Base-by-base conservation (phyloP, 2,113 vertebrate species). In the Etia nguti region DNA sequence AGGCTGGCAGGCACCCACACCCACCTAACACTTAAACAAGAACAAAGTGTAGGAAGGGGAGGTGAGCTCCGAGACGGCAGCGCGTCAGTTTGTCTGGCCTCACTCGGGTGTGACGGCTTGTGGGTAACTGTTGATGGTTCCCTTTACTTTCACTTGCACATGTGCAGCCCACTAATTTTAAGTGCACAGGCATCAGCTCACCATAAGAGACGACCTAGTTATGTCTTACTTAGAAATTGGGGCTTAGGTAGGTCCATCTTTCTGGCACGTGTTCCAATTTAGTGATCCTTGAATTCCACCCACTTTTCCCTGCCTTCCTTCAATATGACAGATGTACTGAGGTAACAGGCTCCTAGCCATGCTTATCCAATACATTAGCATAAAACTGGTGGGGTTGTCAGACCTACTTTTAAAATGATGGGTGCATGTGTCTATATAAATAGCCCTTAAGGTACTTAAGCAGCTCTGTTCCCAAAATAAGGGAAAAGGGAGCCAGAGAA, bases 341-440 rank as follows among this genome's bases (percentile, higher is more conserved):
- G 60, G 59, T 60, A 89, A 83, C 80, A 41, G 57, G 48, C 75
- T 85, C 52, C 83, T 22, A 41, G 81, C 38, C 59, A 54, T 8
- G 70, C 81, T 82, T 56, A 83, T 68, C 80, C 34, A 59, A 62
- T 4, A 80, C 16, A 93, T 93, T 92, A 90, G 88, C 90, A 94
- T 92, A 92, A 86, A 79, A 77, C 43, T 43, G 65, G n/a, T 56
- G 43, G 16, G 8, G 48, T 20, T 22, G 91, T 82, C 77, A 93
- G 93, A 83, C 93, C 94, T 82, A 92, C 79, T 89, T 95, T 86
- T 81, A 52, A 48, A 15, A 86, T 82, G 89, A 85, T 36, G 2
- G 52, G 68, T 86, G 70, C 4, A 43, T 68, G 48, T 4, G 79
- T 82, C 83, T 48, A 46, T 50, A 75, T 20, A 50, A 10, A 54